A percentile compares a stretch with the other conserved stretches of the same genome.
These are phyloP conservation scores for Anser cygnoides DNA, from an alignment of 2,113 vertebrate species.

Conservation along the genomic window DNA sequence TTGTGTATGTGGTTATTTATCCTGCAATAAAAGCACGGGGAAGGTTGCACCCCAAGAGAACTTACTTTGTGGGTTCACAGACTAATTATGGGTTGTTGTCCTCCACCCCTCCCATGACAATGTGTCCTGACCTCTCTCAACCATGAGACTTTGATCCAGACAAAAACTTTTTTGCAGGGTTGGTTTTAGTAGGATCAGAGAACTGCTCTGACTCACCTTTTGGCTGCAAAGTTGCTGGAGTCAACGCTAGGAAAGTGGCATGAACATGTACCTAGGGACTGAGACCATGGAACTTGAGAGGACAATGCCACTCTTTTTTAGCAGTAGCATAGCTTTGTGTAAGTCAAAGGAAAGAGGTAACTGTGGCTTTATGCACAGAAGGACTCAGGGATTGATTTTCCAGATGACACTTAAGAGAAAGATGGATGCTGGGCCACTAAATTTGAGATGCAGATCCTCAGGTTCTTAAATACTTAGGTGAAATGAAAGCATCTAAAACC, in stretches of 20 bases:
- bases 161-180: not conserved
- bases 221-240: not conserved
- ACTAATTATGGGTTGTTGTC: not conserved
- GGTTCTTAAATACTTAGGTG: not conserved
- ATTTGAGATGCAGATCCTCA: not conserved
- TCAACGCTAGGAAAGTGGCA: not conserved
- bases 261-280: rapidly evolving
- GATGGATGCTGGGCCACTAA: rapidly evolving
- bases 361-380: not conserved
- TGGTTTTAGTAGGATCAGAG: not conserved
- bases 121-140: not conserved
- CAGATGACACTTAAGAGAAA: not conserved
- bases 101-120: not conserved
- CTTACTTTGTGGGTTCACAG: not conserved
- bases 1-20: not conserved
- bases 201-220: not conserved
- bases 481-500: not conserved
- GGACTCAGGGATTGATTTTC: not conserved
- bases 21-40: not conserved
- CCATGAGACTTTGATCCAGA: constrained; percentile 9
- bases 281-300: not conserved
- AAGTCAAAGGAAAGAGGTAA: not conserved
- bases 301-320: not conserved
- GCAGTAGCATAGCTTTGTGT: not conserved
- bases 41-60: not conserved